Conservation (phyloP, 2,888 invertebrate species). For the Microdon myrmicae region DNA sequence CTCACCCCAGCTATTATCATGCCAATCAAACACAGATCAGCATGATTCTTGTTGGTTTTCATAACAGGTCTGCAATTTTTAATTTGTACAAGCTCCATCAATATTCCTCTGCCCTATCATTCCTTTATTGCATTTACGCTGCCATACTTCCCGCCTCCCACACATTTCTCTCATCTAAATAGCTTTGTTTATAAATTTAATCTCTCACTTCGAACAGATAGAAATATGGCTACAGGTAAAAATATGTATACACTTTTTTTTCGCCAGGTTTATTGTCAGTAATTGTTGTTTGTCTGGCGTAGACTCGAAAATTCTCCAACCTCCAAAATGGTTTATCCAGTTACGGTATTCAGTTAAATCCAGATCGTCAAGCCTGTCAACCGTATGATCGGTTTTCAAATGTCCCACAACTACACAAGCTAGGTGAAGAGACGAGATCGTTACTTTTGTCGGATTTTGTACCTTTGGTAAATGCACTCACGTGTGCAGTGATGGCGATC, state of each 20-base stretch:
- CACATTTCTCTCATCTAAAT: too few species aligned
- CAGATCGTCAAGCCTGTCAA: constrained; percentile 59
- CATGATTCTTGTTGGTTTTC: too few species aligned
- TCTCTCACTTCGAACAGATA: constrained; percentile 8
- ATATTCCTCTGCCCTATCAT: too few species aligned
- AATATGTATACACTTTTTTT: too few species aligned
- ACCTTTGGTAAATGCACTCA: neutral
- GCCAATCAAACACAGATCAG: too few species aligned
- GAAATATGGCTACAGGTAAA: neutral
- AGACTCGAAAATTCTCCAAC: constrained; percentile 39
- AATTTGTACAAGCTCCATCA: too few species aligned
- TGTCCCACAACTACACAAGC: constrained; percentile 8
- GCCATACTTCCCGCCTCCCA: too few species aligned
- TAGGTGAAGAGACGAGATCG: constrained; percentile 4
- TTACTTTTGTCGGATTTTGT: neutral
- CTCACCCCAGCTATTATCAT: too few species aligned
- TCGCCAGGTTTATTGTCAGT: too few species aligned
- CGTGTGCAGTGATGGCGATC: neutral
- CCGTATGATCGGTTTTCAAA: constrained; percentile 53
- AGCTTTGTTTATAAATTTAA: constrained; percentile 15
- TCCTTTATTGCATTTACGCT: too few species aligned
- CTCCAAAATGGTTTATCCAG: constrained; percentile 47
- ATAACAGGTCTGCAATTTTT: too few species aligned
- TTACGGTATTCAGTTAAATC: constrained; percentile 56
- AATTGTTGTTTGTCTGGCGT: constrained; percentile 4